Percentiles rank a stretch among this genome's conserved stretches.
Conservation (phyloP, 2,888 invertebrate genomes). For the Tetranychus piercei region DNA sequence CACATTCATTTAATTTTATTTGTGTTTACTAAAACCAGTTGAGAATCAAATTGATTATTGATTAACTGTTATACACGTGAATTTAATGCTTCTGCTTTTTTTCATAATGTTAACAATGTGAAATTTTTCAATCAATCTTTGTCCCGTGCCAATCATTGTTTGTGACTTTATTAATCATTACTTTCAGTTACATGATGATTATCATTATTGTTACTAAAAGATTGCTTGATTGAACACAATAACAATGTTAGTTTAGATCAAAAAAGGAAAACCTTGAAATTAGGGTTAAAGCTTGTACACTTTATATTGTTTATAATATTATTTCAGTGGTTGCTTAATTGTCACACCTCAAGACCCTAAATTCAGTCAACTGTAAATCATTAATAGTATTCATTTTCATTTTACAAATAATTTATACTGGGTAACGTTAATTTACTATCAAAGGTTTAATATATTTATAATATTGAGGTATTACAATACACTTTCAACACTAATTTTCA, state of each 20-base stretch:
- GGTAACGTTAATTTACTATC: not conserved
- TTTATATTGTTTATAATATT: not conserved
- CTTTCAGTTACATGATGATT: not conserved
- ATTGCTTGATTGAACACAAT: not conserved
- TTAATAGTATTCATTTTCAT: not conserved
- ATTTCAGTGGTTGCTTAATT: not conserved
- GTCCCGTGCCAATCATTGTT: not conserved
- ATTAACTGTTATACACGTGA: not conserved
- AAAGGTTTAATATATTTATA: not conserved
- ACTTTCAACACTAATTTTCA: too few relatives aligned
- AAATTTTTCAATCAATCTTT: not conserved
- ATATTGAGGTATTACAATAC: too few relatives aligned
- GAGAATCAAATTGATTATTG: not conserved
- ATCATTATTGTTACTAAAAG: not conserved
- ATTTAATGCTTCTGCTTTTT: too few relatives aligned
- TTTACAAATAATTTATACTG: not conserved
- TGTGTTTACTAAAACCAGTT: too few relatives aligned
- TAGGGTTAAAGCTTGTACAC: not conserved
- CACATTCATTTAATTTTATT: not conserved
- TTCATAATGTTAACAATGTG: too few relatives aligned
- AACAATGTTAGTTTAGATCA: not conserved
- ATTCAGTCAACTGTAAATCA: not conserved
- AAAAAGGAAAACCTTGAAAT: not conserved
- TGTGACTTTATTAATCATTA: not conserved
- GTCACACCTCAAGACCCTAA: not conserved